Evolutionary conservation across 2,113 vertebrate species (phyloP).

Genomic region (Zosterops hypoxanthus): DNA sequence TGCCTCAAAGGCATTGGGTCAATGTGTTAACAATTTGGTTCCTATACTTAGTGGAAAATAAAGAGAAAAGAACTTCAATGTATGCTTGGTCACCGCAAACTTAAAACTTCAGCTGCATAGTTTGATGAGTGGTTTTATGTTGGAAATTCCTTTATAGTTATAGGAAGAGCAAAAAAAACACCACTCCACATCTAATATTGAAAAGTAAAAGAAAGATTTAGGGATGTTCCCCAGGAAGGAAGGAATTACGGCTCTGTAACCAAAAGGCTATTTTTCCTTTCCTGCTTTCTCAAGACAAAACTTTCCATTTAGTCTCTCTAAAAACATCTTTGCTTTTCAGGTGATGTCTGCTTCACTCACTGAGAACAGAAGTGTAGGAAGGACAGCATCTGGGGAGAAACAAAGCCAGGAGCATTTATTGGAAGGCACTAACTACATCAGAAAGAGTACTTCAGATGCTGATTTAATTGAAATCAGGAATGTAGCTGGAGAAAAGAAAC

Average conservation of each 20-base stretch:
- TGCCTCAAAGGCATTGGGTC: neutral
- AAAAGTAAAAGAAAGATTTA: constrained; percentile 10
- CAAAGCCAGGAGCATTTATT: constrained; percentile 25
- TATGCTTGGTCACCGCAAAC: neutral
- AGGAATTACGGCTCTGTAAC: neutral
- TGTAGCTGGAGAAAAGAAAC: constrained; percentile 46
- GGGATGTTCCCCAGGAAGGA: neutral
- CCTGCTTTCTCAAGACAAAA: neutral
- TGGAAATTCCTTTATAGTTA: constrained; percentile 8
- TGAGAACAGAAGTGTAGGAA: neutral
- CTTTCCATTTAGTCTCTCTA: neutral
- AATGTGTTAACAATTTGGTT: constrained; percentile 54
- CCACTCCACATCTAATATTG: neutral
- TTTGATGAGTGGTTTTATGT: constrained; percentile 5
- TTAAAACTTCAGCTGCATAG: neutral
- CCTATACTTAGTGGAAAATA: constrained; percentile 5
- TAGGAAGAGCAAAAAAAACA: neutral
- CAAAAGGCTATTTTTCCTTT: neutral
- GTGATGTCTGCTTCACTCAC: neutral
- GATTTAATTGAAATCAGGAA: constrained; percentile 56
- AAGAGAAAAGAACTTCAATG: constrained; percentile 30
- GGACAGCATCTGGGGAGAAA: neutral
- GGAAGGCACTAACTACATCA: constrained; percentile 43
- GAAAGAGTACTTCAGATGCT: constrained; percentile 47
- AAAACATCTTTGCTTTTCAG: constrained; percentile 3